phyloP scores from a whole-genome alignment of 2,113 vertebrate species.

The Phyllostomus discolor region DNA sequence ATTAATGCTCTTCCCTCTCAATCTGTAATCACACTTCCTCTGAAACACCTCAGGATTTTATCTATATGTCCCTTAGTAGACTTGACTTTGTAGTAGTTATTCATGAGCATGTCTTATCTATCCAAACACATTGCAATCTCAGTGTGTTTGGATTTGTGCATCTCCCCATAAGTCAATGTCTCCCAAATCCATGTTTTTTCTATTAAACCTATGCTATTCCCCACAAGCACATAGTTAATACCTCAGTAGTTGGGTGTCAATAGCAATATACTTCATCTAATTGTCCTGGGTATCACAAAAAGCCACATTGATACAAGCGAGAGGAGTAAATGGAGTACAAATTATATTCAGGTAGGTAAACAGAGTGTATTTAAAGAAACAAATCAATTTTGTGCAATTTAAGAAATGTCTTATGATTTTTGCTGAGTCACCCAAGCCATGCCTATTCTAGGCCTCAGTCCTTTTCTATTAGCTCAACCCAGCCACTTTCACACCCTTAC shows the following conservation, averaged over 20 bases:
- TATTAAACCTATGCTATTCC: conserved; percentile 12
- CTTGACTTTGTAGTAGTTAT: background rate
- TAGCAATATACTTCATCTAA: background rate
- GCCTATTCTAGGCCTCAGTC: background rate
- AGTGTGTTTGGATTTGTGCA: background rate
- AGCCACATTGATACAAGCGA: conserved; percentile 11
- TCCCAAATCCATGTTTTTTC: conserved; percentile 40
- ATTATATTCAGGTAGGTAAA: conserved; percentile 27
- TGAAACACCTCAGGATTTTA: conserved; percentile 11
- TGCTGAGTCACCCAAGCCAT: background rate
- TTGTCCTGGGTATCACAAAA: conserved; percentile 14
- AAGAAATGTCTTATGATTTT: background rate
- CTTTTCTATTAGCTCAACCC: background rate
- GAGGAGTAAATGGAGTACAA: background rate
- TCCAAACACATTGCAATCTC: background rate
- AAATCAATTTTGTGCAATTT: conserved; percentile 19
- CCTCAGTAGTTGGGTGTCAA: background rate
- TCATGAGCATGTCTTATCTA: background rate
- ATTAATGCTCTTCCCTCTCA: conserved; percentile 25
- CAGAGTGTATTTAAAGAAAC: conserved; percentile 18
- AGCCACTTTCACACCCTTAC: background rate
- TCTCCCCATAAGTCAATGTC: background rate
- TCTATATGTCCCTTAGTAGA: background rate
- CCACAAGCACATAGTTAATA: background rate
- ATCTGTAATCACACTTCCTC: conserved; percentile 19